phyloP scores from a whole-genome alignment of 2,888 invertebrate genomes.

The Heliothis peltigera region DNA sequence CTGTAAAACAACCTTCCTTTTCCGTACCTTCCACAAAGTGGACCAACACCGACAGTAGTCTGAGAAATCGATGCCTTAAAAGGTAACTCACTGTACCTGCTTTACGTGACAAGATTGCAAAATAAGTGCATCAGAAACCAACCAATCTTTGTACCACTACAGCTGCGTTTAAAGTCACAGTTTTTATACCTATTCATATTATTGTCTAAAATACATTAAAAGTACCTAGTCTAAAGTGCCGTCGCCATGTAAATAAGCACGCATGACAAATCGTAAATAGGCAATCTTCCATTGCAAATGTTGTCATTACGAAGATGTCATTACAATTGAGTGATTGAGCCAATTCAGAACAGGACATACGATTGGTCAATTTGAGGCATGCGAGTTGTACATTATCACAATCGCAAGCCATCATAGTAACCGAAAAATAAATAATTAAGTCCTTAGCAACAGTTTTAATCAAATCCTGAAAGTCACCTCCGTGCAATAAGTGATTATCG shows the following conservation, averaged over 20 bases:
- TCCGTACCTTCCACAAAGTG: not conserved
- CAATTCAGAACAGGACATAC: constrained; percentile 25
- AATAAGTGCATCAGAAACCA: constrained; percentile 1
- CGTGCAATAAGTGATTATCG: constrained; percentile 7
- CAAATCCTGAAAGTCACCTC: constrained; percentile 7
- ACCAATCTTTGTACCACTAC: not conserved
- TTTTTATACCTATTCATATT: no score
- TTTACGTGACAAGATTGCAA: constrained; percentile 5
- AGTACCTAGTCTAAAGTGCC: no score
- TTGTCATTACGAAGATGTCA: constrained; percentile 18
- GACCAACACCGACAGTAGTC: not conserved
- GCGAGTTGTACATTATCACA: constrained; percentile 8
- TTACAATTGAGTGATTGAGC: constrained; percentile 43
- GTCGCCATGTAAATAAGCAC: not conserved
- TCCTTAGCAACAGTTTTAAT: constrained; percentile 3
- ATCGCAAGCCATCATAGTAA: not conserved
- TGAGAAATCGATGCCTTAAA: constrained; percentile 17
- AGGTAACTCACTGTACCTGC: constrained; percentile 11
- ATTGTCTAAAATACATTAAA: no score
- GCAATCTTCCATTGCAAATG: constrained; percentile 19
- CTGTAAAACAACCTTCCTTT: not conserved
- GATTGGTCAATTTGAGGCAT: constrained; percentile 25
- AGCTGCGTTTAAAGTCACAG: not conserved
- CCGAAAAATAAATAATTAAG: not conserved
- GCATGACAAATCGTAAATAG: constrained; percentile 13